These are phyloP conservation scores for Magallana angulata DNA, from an alignment of 1,140 invertebrate genomes.

Conservation along the genomic window DNA sequence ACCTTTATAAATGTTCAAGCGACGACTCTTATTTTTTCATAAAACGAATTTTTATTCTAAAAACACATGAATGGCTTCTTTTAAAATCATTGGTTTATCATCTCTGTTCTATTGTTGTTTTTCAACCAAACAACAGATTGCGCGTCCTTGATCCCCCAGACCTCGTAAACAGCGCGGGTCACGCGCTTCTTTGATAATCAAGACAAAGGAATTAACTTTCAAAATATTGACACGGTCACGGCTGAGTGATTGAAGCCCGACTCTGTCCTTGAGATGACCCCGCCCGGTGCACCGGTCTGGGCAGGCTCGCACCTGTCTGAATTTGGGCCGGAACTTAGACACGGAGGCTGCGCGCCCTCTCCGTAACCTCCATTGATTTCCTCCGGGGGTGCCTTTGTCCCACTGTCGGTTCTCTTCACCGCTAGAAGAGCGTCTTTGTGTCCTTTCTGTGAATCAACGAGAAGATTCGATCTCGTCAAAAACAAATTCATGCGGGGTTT, in stretches of 20 bases:
- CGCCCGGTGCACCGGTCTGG: background rate
- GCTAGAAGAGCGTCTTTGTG: background rate
- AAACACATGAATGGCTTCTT: too few species aligned
- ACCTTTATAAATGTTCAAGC: too few species aligned
- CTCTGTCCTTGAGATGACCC: conserved; percentile 4
- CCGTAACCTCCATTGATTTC: conserved; percentile 9
- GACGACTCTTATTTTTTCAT: too few species aligned
- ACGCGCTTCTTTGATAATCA: background rate
- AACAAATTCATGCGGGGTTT: too few species aligned
- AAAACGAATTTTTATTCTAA: too few species aligned
- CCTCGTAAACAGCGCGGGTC: background rate
- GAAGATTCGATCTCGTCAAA: too few species aligned
- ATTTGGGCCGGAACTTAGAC: background rate
- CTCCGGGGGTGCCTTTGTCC: background rate
- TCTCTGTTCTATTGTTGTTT: background rate
- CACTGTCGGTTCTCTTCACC: background rate
- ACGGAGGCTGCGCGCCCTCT: background rate
- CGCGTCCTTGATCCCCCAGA: background rate
- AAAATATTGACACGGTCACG: conserved; percentile 26
- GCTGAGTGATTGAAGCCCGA: background rate
- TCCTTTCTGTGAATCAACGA: background rate
- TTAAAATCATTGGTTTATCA: too few species aligned
- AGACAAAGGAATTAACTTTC: conserved; percentile 26
- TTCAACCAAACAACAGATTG: background rate
- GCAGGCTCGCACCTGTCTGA: conserved; percentile 10